Evolutionary conservation across 2,113 vertebrate species (phyloP).

Genomic region (Nipponia nippon): DNA sequence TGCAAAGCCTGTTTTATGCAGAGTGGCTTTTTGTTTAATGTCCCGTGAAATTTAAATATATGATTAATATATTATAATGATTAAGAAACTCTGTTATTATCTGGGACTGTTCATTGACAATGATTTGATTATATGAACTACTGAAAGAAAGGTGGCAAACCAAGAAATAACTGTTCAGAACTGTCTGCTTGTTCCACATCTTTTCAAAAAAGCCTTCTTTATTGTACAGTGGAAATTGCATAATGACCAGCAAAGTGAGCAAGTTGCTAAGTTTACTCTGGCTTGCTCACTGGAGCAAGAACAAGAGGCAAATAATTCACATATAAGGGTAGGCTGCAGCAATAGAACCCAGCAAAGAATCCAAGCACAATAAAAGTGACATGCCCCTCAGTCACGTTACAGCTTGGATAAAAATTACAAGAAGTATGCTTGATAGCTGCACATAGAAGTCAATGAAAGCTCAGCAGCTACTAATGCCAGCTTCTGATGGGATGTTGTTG

Average conservation of each 20-base stretch:
- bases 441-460: background rate
- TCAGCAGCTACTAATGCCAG: background rate
- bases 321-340: background rate
- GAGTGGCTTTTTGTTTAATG: background rate
- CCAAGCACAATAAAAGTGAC: background rate
- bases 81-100: slow-evolving; percentile 12
- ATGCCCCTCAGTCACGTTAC: accelerated
- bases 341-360: background rate
- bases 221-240: background rate
- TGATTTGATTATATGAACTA: background rate
- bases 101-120: background rate
- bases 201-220: background rate
- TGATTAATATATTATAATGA: background rate
- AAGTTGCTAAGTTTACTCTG: background rate
- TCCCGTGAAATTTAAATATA: background rate
- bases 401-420: background rate
- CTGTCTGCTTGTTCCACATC: background rate
- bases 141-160: background rate
- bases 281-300: background rate
- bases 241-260: background rate
- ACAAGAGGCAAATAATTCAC: background rate
- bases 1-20: background rate
- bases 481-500: background rate
- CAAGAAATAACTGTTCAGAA: background rate
- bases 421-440: background rate